A percentile compares a stretch with the other conserved stretches of the same genome.
phyloP scores from a whole-genome alignment of 2,888 invertebrate species.

The Ophion costatus region DNA sequence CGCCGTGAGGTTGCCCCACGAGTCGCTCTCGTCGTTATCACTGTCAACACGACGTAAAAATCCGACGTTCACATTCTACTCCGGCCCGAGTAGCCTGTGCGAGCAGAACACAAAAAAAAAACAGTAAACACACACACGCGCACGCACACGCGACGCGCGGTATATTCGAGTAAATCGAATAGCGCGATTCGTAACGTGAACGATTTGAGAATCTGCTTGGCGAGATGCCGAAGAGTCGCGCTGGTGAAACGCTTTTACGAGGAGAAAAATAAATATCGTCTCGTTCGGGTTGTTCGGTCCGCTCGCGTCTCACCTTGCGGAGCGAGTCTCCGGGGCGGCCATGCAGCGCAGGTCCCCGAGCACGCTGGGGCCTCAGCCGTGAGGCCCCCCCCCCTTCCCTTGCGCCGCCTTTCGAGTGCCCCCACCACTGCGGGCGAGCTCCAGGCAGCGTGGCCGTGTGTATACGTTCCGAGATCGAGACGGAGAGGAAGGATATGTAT shows the following conservation, averaged over 20 bases:
- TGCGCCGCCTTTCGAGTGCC: conserved; percentile 63
- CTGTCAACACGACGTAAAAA: conserved; percentile 67
- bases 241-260: conserved; percentile 48
- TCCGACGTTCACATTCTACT: conserved; percentile 26
- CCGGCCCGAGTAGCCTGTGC: neutral
- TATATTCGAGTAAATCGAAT: neutral
- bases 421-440: conserved; percentile 56
- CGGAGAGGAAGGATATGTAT: neutral
- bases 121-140: neutral
- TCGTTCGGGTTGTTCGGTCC: conserved; percentile 70
- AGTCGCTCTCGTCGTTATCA: conserved; percentile 70
- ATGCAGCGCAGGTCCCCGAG: conserved; percentile 79
- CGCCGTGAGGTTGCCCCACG: conserved; percentile 34
- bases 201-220: conserved; percentile 5
- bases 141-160: neutral
- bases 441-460: conserved; percentile 37
- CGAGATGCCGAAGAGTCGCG: neutral
- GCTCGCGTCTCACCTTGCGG: conserved; percentile 83
- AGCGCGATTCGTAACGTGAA: neutral
- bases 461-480: conserved; percentile 4
- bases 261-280: conserved; percentile 43
- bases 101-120: neutral
- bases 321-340: conserved; percentile 82
- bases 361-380: conserved; percentile 77
- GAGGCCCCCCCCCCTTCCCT: conserved; percentile 57